phyloP scores from a whole-genome alignment of 2,113 vertebrate species.

The Syrrhaptes paradoxus region DNA sequence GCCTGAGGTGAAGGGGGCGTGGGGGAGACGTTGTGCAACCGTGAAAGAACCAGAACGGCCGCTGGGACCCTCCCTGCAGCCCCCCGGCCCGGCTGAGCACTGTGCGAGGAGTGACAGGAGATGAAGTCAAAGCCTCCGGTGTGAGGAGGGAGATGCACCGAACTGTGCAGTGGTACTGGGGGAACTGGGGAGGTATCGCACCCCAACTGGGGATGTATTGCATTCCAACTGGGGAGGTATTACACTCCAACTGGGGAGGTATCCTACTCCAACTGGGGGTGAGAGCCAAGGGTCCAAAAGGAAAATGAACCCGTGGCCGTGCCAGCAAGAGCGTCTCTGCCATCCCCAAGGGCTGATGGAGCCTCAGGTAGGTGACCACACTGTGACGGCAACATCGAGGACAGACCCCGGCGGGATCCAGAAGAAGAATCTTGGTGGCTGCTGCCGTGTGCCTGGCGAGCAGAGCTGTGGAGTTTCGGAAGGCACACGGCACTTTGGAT shows the following conservation, averaged over 20 bases:
- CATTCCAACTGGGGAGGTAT: too few species aligned
- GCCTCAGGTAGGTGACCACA: not conserved
- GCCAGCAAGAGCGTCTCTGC: not conserved
- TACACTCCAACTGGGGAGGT: too few species aligned
- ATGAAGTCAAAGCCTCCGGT: not conserved
- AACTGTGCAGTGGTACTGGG: not conserved
- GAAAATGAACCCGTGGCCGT: not conserved
- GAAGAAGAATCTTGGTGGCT: not conserved
- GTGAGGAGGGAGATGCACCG: not conserved
- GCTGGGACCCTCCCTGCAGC: not conserved
- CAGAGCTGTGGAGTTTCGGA: not conserved
- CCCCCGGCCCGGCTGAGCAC: accelerated
- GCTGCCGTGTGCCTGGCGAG: accelerated
- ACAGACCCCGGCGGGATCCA: not conserved
- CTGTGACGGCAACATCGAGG: not conserved
- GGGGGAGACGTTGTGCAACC: not conserved
- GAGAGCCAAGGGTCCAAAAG: not conserved
- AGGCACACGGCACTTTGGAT: not conserved
- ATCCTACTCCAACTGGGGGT: not conserved
- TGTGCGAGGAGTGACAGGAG: not conserved
- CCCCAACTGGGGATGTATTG: not conserved
- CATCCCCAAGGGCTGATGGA: not conserved
- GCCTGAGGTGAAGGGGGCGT: accelerated
- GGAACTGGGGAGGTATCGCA: too few species aligned
- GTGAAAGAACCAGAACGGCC: not conserved